These are phyloP conservation scores for Dicranocentrus wangi DNA, from an alignment of 2,888 invertebrate genomes.

Conservation along the genomic window DNA sequence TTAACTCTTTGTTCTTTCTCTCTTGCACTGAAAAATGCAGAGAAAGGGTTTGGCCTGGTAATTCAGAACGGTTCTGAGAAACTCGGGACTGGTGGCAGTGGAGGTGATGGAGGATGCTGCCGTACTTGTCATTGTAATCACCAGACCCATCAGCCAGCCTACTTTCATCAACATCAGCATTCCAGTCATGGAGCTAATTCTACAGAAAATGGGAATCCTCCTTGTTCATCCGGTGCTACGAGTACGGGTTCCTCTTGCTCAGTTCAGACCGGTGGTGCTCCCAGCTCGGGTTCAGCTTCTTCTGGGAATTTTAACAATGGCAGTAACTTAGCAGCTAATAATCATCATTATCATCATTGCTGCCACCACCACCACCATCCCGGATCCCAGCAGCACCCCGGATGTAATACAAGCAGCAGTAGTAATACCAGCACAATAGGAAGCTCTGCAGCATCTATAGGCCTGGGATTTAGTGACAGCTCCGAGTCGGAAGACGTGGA, in stretches of 20 bases:
- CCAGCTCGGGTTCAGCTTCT: not conserved
- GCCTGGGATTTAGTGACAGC: slow-evolving; percentile 78
- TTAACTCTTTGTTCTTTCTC: too few species aligned
- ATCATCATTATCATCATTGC: slow-evolving; percentile 49
- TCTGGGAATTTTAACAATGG: not conserved
- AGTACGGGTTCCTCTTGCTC: slow-evolving; percentile 25
- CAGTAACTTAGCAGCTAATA: slow-evolving; percentile 30
- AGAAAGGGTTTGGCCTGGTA: slow-evolving; percentile 27
- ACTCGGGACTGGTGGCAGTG: slow-evolving; percentile 1
- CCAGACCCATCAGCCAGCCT: slow-evolving; percentile 19
- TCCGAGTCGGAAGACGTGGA: slow-evolving; percentile 83
- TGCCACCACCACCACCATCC: slow-evolving; percentile 38
- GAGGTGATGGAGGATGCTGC: slow-evolving; percentile 42
- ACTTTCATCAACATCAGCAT: slow-evolving; percentile 47
- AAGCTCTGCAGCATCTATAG: slow-evolving; percentile 57
- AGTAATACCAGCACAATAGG: slow-evolving; percentile 52
- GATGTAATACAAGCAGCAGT: slow-evolving; percentile 19
- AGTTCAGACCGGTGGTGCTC: slow-evolving; percentile 19
- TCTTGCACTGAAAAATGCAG: too few species aligned
- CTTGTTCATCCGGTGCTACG: not conserved
- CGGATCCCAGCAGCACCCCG: not conserved
- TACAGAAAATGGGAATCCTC: slow-evolving; percentile 31
- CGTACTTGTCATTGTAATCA: slow-evolving; percentile 41
- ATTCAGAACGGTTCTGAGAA: slow-evolving; percentile 29
- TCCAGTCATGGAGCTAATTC: slow-evolving; percentile 35